A percentile compares a stretch with the other conserved stretches of the same genome.
Conservation (phyloP, 2,888 invertebrate species). For the Synergus umbraculus region DNA sequence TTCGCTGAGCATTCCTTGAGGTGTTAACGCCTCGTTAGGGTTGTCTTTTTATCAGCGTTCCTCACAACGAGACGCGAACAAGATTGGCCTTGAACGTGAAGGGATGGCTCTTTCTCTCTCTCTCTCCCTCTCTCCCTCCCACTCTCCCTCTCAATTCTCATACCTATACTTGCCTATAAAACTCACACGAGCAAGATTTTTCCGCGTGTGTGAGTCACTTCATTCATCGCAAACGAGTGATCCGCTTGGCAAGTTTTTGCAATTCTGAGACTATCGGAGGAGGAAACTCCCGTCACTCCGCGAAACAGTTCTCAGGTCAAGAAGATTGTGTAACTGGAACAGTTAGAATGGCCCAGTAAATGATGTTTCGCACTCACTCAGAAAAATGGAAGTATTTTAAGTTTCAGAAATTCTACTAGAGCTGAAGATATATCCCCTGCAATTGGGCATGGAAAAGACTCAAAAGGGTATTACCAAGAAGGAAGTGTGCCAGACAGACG, state of each 20-base stretch:
- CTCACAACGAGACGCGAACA: slow-evolving; percentile 58
- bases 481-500: slow-evolving; percentile 26
- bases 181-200: slow-evolving; percentile 35
- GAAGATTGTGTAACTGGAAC: not conserved
- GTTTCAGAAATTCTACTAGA: not conserved
- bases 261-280: slow-evolving; percentile 51
- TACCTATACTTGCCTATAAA: slow-evolving; percentile 45
- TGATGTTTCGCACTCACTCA: not conserved
- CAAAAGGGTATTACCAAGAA: slow-evolving; percentile 7
- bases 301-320: slow-evolving; percentile 2
- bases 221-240: slow-evolving; percentile 60
- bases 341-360: not conserved
- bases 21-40: slow-evolving; percentile 62
- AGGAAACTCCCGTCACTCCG: slow-evolving; percentile 51
- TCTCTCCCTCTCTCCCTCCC: slow-evolving; percentile 37
- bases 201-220: slow-evolving; percentile 50
- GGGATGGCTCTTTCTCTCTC: slow-evolving; percentile 47
- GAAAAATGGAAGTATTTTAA: not conserved
- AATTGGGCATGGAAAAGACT: not conserved
- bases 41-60: slow-evolving; percentile 59
- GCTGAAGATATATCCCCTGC: not conserved
- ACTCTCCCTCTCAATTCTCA: slow-evolving; percentile 25
- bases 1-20: slow-evolving; percentile 56
- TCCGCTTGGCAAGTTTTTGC: slow-evolving; percentile 57
- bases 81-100: slow-evolving; percentile 59